Conservation (phyloP, 1,140 invertebrate species). For the Tetramorium simillimum region DNA sequence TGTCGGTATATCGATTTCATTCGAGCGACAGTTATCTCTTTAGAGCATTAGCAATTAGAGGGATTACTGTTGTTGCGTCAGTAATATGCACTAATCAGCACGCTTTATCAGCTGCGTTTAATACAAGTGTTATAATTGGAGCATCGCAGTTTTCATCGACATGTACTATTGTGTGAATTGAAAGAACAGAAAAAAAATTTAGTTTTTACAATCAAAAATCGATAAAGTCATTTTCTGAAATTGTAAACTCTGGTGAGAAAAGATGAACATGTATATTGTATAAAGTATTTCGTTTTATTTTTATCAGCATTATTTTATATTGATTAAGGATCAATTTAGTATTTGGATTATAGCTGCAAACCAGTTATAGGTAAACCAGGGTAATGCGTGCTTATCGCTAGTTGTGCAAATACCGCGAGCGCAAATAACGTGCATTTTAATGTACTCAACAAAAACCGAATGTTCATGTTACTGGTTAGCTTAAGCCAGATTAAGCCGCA, state of each 20-base stretch:
- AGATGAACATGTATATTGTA: neutral
- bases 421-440: constrained; percentile 53
- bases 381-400: constrained; percentile 46
- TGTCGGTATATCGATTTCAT: neutral
- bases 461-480: constrained; percentile 26
- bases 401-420: constrained; percentile 31
- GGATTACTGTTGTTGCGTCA: neutral
- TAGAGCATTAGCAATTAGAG: constrained; percentile 19
- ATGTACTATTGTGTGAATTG: neutral
- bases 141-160: neutral
- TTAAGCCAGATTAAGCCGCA: constrained; percentile 55
- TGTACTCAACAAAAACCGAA: constrained; percentile 45
- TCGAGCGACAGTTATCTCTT: constrained; percentile 15
- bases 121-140: constrained; percentile 1
- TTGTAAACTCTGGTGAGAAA: neutral
- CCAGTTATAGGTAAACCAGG: neutral
- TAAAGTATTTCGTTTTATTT: neutral
- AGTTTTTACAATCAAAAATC: neutral
- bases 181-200: neutral
- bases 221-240: neutral
- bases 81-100: constrained; percentile 32
- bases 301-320: neutral
- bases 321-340: constrained; percentile 33
- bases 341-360: constrained; percentile 24
- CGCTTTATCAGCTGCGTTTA: constrained; percentile 18